Conservation (phyloP, 1,140 invertebrate species). For the Apis mellifera region Amel_HAv3.1 CM009934.2:11805501-11806000, state of each 20-base stretch:
- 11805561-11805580: background rate
- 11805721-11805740: background rate
- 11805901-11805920: conserved; percentile 3
- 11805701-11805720: background rate
- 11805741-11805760: conserved; percentile 45
- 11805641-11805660: conserved; percentile 69
- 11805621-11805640: conserved; percentile 57
- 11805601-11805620: background rate
- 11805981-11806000: background rate
- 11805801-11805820: conserved; percentile 47
- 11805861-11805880: conserved; percentile 38
- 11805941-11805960: conserved; percentile 9
- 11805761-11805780: conserved; percentile 55
- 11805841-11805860: conserved; percentile 54
- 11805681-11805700: conserved; percentile 55
- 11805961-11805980: conserved; percentile 22
- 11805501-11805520: conserved; percentile 45
- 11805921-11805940: conserved; percentile 20
- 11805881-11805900: conserved; percentile 16
- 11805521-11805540: conserved; percentile 26
- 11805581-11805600: background rate
- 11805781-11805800: conserved; percentile 35
- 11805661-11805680: conserved; percentile 67
- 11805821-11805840: conserved; percentile 60
- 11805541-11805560: too few species aligned